Conservation (phyloP, 2,888 invertebrate species). For the Antitype chi region DNA sequence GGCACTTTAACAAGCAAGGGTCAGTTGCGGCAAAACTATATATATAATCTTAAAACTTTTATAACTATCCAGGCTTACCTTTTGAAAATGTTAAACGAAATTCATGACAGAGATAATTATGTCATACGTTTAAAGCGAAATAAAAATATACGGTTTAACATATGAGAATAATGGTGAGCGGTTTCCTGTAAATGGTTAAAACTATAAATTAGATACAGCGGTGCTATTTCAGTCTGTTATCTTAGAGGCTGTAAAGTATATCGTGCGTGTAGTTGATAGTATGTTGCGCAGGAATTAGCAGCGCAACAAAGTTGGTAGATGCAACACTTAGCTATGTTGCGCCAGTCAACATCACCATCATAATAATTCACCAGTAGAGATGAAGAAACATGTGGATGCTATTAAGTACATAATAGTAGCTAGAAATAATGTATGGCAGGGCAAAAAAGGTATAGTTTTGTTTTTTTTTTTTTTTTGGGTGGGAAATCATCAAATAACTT, state of each 20-base stretch:
- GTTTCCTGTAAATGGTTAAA: conserved; percentile 5
- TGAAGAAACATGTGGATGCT: conserved; percentile 10
- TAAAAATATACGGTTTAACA: not conserved
- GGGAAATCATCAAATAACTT: no score
- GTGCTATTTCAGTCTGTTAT: conserved; percentile 14
- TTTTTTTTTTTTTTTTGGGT: no score
- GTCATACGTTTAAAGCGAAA: not conserved
- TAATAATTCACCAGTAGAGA: conserved; percentile 10
- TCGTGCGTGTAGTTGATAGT: conserved; percentile 36
- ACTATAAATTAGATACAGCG: conserved; percentile 22
- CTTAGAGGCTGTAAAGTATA: conserved; percentile 40
- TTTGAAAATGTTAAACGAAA: not conserved
- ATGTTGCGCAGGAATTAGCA: conserved; percentile 26
- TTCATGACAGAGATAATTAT: not conserved
- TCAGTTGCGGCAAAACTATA: no score
- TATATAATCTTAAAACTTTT: not conserved
- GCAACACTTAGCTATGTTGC: conserved; percentile 7
- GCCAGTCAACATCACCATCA: conserved; percentile 15
- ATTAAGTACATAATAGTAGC: conserved; percentile 7
- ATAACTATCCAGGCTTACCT: not conserved
- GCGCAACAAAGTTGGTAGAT: conserved; percentile 27
- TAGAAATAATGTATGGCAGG: not conserved
- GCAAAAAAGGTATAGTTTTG: not conserved
- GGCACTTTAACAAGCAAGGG: no score
- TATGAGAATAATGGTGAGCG: not conserved